Evolutionary conservation across 2,113 vertebrate genomes (phyloP).

Genomic region (Aplodontia rufa): DNA sequence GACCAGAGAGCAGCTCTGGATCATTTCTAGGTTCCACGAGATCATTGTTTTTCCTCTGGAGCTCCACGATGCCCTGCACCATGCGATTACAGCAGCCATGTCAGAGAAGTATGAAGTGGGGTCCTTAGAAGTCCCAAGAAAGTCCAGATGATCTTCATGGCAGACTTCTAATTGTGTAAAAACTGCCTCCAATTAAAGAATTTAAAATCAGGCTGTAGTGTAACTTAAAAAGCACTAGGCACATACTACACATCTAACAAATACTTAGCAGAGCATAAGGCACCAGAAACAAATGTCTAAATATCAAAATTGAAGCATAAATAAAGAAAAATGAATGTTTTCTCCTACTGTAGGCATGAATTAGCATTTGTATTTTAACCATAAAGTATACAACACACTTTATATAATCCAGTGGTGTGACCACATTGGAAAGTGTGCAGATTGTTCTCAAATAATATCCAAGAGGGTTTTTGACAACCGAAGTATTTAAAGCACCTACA

Average conservation of each 20-base stretch:
- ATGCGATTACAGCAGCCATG: not conserved
- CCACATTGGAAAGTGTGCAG: not conserved
- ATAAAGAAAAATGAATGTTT: conserved; percentile 27
- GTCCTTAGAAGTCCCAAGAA: not conserved
- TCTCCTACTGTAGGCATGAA: not conserved
- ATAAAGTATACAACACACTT: conserved; percentile 9
- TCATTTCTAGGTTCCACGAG: not conserved
- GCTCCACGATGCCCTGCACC: not conserved
- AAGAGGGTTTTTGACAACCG: not conserved
- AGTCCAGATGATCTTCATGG: not conserved
- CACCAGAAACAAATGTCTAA: conserved; percentile 45
- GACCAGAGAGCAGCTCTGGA: not conserved
- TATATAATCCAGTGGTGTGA: not conserved
- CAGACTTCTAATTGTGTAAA: not conserved
- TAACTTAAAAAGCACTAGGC: not conserved
- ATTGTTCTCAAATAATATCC: conserved; percentile 7
- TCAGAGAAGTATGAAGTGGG: not conserved
- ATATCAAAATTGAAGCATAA: conserved; percentile 11
- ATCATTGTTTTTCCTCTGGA: not conserved
- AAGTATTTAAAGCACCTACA: conserved; percentile 41
- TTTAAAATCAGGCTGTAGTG: conserved; percentile 3
- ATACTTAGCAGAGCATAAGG: conserved; percentile 3
- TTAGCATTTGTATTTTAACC: conserved; percentile 32
- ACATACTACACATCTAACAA: not conserved
- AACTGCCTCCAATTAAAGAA: not conserved